Conservation (phyloP, 2,113 vertebrate genomes). For the Arvicanthis niloticus region DNA sequence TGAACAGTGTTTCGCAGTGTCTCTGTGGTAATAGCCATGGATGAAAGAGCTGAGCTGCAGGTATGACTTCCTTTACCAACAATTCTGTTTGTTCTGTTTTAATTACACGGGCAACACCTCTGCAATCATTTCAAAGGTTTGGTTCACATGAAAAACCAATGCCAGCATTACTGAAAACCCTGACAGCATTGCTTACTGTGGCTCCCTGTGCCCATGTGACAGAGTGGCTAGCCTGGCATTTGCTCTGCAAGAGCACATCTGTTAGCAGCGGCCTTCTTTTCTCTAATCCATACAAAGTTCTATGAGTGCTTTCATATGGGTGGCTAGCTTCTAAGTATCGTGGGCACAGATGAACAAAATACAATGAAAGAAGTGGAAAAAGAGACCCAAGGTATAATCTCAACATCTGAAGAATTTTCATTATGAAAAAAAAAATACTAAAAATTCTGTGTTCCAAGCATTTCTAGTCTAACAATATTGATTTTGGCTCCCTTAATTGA, state of each 20-base stretch:
- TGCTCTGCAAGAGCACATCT: too few relatives aligned
- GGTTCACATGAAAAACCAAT: not conserved
- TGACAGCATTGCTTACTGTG: not conserved
- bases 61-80: not conserved
- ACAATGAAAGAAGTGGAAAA: not conserved
- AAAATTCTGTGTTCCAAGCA: not conserved
- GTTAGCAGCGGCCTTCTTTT: not conserved
- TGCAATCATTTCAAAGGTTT: not conserved
- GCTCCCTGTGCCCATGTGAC: not conserved
- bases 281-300: not conserved
- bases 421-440: not conserved
- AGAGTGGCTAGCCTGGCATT: not conserved
- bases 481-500: conserved; percentile 34
- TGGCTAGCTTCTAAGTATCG: not conserved
- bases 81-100: not conserved
- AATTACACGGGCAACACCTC: not conserved
- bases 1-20: not conserved
- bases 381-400: not conserved
- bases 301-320: not conserved
- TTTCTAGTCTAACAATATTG: not conserved
- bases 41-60: not conserved
- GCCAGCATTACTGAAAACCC: not conserved
- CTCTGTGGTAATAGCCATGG: not conserved
- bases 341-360: not conserved
- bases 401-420: not conserved